These are phyloP conservation scores for Leptinotarsa peninsularis DNA, from an alignment of 2,888 invertebrate genomes.

Conservation along the genomic window DNA sequence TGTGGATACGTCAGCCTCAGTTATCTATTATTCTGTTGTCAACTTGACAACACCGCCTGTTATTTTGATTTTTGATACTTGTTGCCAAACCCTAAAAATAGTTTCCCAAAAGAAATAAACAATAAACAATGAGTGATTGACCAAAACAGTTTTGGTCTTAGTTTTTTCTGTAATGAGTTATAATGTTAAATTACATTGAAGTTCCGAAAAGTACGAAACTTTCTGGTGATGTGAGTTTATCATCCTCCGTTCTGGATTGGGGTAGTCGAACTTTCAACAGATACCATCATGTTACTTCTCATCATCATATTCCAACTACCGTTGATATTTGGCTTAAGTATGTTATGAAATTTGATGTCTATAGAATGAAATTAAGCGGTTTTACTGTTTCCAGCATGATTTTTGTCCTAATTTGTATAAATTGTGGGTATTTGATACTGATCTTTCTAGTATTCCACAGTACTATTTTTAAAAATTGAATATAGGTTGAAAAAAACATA, in stretches of 20 bases:
- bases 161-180: background rate
- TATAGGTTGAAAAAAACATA: no score
- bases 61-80: background rate
- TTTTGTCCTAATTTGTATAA: background rate
- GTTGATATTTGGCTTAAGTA: slow-evolving; percentile 29
- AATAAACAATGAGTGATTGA: background rate
- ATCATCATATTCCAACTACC: slow-evolving; percentile 26
- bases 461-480: no score
- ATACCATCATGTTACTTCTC: slow-evolving; percentile 35
- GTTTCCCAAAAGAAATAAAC: background rate
- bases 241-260: slow-evolving; percentile 10
- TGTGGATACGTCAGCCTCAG: no score
- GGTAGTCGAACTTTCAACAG: slow-evolving; percentile 25
- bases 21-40: no score
- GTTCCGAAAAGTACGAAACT: background rate
- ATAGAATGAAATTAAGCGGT: background rate
- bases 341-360: slow-evolving; percentile 21
- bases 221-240: slow-evolving; percentile 4
- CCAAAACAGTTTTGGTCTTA: background rate
- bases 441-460: background rate
- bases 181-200: slow-evolving; percentile 7
- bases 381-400: background rate
- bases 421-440: background rate
- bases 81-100: slow-evolving; percentile 9
- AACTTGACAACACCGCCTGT: no score